A percentile compares a stretch with the other conserved stretches of the same genome.
phyloP scores from a whole-genome alignment of 2,888 invertebrate genomes.

The Diaprepes abbreviatus region DNA sequence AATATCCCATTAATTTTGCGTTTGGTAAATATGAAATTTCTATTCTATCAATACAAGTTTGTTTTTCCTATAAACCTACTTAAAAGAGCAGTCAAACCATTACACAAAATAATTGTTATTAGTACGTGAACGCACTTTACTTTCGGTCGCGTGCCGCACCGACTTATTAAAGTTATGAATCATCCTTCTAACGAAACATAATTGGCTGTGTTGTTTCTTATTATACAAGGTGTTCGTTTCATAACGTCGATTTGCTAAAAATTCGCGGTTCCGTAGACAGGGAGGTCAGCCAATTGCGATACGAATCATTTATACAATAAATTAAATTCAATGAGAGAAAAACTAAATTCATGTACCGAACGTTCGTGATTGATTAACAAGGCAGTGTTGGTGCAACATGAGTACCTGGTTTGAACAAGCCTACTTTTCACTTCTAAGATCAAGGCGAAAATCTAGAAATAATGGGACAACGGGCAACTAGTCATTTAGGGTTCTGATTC shows the following conservation, averaged over 20 bases:
- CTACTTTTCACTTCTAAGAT: slow-evolving; percentile 13
- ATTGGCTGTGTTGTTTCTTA: neutral
- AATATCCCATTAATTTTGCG: too few species aligned
- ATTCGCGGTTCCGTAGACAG: slow-evolving; percentile 33
- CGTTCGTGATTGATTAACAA: slow-evolving; percentile 17
- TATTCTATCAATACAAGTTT: too few species aligned
- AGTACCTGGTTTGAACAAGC: slow-evolving; percentile 3
- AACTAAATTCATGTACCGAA: slow-evolving; percentile 15
- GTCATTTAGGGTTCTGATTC: too few species aligned
- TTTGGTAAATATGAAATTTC: too few species aligned
- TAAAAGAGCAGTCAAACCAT: too few species aligned
- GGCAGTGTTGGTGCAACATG: slow-evolving; percentile 9
- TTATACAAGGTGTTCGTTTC: slow-evolving; percentile 27
- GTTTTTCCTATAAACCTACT: too few species aligned
- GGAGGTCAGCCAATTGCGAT: slow-evolving; percentile 27
- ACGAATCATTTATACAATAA: slow-evolving; percentile 27
- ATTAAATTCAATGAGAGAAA: slow-evolving; percentile 29
- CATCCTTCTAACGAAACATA: slow-evolving; percentile 13
- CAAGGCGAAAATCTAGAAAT: neutral
- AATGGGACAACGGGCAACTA: neutral
- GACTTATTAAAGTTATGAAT: neutral
- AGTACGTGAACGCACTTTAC: too few species aligned
- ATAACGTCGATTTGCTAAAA: slow-evolving; percentile 20
- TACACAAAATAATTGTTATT: too few species aligned
- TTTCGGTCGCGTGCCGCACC: neutral